These are phyloP conservation scores for Lomographa bimaculata DNA, from an alignment of 2,888 invertebrate genomes.

Conservation along the genomic window DNA sequence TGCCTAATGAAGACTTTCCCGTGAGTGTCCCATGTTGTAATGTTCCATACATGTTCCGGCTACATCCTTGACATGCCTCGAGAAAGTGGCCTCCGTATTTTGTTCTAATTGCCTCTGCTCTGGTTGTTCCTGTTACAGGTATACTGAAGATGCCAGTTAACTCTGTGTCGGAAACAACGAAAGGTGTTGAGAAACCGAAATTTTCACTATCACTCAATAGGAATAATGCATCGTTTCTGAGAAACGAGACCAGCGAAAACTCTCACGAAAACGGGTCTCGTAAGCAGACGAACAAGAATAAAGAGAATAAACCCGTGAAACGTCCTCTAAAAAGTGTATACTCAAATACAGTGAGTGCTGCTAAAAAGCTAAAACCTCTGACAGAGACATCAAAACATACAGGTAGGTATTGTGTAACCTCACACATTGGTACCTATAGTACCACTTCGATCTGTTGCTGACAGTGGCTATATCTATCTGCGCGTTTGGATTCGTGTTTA, in stretches of 20 bases:
- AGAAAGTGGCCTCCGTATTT: slow-evolving; percentile 55
- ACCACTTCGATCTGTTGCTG: too few species aligned
- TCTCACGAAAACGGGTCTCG: slow-evolving; percentile 49
- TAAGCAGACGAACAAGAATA: slow-evolving; percentile 52
- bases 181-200: slow-evolving; percentile 70
- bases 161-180: slow-evolving; percentile 70
- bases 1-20: slow-evolving; percentile 58
- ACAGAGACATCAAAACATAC: slow-evolving; percentile 52
- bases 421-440: background rate
- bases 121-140: slow-evolving; percentile 58
- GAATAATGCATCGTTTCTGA: slow-evolving; percentile 71
- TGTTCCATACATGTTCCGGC: slow-evolving; percentile 28
- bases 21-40: slow-evolving; percentile 57
- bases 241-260: slow-evolving; percentile 57
- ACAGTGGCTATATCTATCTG: too few species aligned
- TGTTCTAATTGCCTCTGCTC: slow-evolving; percentile 30
- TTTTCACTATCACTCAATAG: slow-evolving; percentile 70
- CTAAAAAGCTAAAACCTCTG: slow-evolving; percentile 70
- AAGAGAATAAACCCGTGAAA: slow-evolving; percentile 72
- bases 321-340: slow-evolving; percentile 63
- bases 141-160: slow-evolving; percentile 83
- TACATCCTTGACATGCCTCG: slow-evolving; percentile 69
- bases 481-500: too few species aligned
- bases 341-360: slow-evolving; percentile 66
- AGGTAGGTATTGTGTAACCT: slow-evolving; percentile 66